These are phyloP conservation scores for Aphelenchoides besseyi DNA, from an alignment of 1,140 invertebrate genomes.

Conservation along the genomic window DNA sequence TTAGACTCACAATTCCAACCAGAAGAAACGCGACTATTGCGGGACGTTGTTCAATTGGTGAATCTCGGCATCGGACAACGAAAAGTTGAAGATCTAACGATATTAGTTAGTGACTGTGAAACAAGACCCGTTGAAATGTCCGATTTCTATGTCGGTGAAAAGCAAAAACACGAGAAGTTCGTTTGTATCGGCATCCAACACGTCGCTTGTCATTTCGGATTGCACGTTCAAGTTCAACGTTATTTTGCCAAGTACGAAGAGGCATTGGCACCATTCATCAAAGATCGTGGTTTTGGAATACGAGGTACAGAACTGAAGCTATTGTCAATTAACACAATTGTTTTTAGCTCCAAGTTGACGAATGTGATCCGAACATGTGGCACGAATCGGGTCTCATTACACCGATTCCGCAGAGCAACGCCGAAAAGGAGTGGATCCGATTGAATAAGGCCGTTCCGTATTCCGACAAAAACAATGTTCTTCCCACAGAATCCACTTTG, in stretches of 20 bases:
- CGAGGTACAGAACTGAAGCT: background rate
- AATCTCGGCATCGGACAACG: background rate
- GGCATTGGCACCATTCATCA: constrained; percentile 9
- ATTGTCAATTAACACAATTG: background rate
- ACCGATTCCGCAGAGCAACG: background rate
- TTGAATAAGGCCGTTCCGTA: constrained; percentile 6
- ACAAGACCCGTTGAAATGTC: too few relatives aligned
- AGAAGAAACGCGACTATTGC: background rate
- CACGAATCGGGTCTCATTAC: background rate
- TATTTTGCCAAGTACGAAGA: background rate
- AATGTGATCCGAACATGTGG: background rate
- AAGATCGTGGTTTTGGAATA: background rate
- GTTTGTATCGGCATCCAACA: background rate
- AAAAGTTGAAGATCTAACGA: constrained; percentile 12
- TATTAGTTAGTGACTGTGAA: too few relatives aligned
- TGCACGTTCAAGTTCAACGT: background rate
- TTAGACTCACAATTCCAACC: background rate
- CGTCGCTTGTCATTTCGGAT: constrained; percentile 1
- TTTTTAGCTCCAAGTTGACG: background rate
- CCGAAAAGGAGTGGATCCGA: constrained; percentile 11
- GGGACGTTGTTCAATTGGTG: background rate
- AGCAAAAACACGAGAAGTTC: background rate
- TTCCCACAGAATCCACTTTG: too few relatives aligned
- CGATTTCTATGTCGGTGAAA: background rate
- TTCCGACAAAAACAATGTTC: background rate